Percentiles rank a stretch among this genome's conserved stretches.
phyloP scores from a whole-genome alignment of 2,888 invertebrate genomes.

The Amphipoea lucens region DNA sequence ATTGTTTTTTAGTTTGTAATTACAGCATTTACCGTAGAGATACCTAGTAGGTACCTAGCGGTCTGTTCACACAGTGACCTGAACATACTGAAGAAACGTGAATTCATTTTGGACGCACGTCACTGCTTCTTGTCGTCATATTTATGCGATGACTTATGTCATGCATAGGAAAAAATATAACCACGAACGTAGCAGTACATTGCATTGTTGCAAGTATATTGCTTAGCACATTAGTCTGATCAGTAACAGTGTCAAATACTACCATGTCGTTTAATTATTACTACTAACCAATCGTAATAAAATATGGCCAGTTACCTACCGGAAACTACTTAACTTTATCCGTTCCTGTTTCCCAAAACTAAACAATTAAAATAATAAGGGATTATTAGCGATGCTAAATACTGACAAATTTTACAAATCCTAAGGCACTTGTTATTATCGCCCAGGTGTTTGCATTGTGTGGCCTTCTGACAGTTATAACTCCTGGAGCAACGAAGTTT shows the following conservation, averaged over 20 bases:
- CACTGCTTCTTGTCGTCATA: neutral
- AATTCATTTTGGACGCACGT: neutral
- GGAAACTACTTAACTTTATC: neutral
- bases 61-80: neutral
- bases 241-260: neutral
- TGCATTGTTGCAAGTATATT: no score
- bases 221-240: neutral
- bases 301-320: neutral
- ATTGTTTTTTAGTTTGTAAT: neutral
- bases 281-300: neutral
- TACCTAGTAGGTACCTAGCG: no score
- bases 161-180: neutral
- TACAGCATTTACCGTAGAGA: neutral
- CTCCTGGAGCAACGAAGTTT: neutral
- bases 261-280: neutral
- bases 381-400: neutral
- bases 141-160: neutral
- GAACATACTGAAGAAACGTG: neutral
- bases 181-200: neutral
- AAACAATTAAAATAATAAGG: neutral
- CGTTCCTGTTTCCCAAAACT: neutral
- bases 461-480: slow-evolving; percentile 3
- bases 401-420: slow-evolving; percentile 4
- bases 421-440: neutral
- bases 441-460: neutral